Conservation (phyloP, 1,140 invertebrate species). For the Drosophila sulfurigaster region DNA sequence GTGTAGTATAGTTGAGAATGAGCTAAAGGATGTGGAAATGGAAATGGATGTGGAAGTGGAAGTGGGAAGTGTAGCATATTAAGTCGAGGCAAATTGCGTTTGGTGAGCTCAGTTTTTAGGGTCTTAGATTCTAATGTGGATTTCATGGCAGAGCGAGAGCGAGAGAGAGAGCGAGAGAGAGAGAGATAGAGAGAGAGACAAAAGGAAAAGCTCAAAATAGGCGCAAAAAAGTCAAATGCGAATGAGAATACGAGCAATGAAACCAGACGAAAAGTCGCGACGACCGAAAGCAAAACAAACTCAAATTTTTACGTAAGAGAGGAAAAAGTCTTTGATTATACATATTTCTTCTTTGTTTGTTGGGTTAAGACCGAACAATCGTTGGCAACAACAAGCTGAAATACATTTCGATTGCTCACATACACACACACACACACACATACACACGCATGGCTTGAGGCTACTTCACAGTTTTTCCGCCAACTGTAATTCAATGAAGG, state of each 20-base stretch:
- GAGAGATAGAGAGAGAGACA: neutral
- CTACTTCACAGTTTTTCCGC: slow-evolving; percentile 39
- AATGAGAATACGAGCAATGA: neutral
- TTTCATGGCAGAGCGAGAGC: slow-evolving; percentile 34
- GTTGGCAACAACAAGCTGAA: slow-evolving; percentile 8
- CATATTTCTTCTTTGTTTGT: slow-evolving; percentile 8
- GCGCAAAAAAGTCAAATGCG: neutral
- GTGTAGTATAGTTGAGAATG: slow-evolving; percentile 1
- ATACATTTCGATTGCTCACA: slow-evolving; percentile 21
- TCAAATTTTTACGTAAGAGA: slow-evolving; percentile 6
- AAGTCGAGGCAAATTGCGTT: slow-evolving; percentile 57
- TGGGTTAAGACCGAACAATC: slow-evolving; percentile 15
- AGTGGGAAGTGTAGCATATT: slow-evolving; percentile 52
- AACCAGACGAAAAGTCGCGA: slow-evolving; percentile 12
- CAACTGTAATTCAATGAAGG: slow-evolving; percentile 45
- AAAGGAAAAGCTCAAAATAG: slow-evolving; percentile 23
- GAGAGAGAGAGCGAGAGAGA: no score
- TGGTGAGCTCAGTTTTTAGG: neutral
- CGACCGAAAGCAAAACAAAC: neutral
- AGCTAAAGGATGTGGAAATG: slow-evolving; percentile 9
- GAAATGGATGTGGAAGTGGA: neutral
- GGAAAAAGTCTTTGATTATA: neutral
- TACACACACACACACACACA: slow-evolving; percentile 7
- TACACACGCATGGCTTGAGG: slow-evolving; percentile 12
- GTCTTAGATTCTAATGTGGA: slow-evolving; percentile 56